Base-by-base conservation (phyloP, 2,888 invertebrate genomes). In the Pecten maximus region DNA sequence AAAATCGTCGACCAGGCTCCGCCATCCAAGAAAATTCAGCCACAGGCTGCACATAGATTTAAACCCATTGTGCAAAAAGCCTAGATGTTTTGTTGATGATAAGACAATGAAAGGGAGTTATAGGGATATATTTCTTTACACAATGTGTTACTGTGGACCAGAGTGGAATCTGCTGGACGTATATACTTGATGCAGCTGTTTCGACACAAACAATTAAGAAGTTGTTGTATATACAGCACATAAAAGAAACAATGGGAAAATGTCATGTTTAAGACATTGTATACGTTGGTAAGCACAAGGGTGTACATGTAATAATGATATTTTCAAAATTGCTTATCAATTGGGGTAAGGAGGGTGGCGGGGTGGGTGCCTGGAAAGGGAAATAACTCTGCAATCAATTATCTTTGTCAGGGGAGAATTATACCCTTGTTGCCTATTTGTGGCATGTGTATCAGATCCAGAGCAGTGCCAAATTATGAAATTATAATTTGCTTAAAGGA, bases 41-140 rank as follows among this genome's bases (percentile, higher is more conserved):
- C 95, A 16, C 95, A 95, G 89, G 94, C 95, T 19, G 95, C 95
- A 3, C 95, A 95, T 90, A 93, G 95, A 90, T 95, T 94, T 91
- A 93, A 94, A 54, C 91, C 92, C 8, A 91, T 74, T 28, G 74
- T 74, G 15, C 74, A 74, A 28, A 74, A 74, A 74, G 74, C 74
- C 10, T 60, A 89, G 50, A 74, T 74, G 39, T n/a, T n/a, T n/a
- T n/a, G n/a, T 35, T n/a, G 40, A 89, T 39, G 88, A 19, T 54
- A 3, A 54, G 2, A 74, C n/a, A 74, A 74, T 74, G 74, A 35
- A 23, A 35, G 0, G 28, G 35, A 35, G n/a, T 23, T 19, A 19
- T n/a, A 19, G 2, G 23, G 23, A 6, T 19, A 15, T 54, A 8
- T 19, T 54, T 23, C 19, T 12, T 8, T 4, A 4, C 44, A 44